These are phyloP conservation scores for Polylopha cassiicola DNA, from an alignment of 2,888 invertebrate genomes.

Conservation along the genomic window DNA sequence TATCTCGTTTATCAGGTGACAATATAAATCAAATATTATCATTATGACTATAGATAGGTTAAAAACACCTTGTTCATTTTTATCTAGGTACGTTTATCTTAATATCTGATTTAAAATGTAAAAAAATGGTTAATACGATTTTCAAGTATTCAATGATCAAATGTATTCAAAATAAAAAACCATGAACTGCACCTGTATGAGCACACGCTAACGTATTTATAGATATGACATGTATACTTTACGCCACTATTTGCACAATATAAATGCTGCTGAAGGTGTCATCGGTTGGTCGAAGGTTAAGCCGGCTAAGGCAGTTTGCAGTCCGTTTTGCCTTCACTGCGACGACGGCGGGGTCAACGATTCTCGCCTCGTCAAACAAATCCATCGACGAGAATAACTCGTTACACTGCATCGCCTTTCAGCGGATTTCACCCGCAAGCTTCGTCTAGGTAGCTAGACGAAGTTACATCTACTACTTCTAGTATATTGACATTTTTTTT, in stretches of 20 bases:
- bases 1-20: constrained; percentile 17
- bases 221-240: too few relatives aligned
- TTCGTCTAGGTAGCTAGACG: constrained; percentile 44
- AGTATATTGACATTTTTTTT: constrained; percentile 26
- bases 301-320: constrained; percentile 51
- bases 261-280: not conserved
- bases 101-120: too few relatives aligned
- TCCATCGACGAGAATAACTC: constrained; percentile 75
- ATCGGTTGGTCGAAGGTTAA: too few relatives aligned
- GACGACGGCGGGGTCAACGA: constrained; percentile 62
- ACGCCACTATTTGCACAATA: not conserved
- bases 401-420: constrained; percentile 69
- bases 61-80: too few relatives aligned
- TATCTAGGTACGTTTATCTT: too few relatives aligned
- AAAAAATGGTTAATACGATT: too few relatives aligned
- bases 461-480: constrained; percentile 42
- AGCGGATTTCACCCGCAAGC: constrained; percentile 60
- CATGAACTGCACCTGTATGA: too few relatives aligned
- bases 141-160: too few relatives aligned
- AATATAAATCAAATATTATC: constrained; percentile 16
- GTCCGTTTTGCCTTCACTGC: constrained; percentile 51
- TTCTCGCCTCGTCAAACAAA: constrained; percentile 71
- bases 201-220: too few relatives aligned
- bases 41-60: constrained; percentile 3
- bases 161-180: too few relatives aligned